Base-by-base conservation (phyloP, 2,888 invertebrate genomes). In the Leucoma salicis region DNA sequence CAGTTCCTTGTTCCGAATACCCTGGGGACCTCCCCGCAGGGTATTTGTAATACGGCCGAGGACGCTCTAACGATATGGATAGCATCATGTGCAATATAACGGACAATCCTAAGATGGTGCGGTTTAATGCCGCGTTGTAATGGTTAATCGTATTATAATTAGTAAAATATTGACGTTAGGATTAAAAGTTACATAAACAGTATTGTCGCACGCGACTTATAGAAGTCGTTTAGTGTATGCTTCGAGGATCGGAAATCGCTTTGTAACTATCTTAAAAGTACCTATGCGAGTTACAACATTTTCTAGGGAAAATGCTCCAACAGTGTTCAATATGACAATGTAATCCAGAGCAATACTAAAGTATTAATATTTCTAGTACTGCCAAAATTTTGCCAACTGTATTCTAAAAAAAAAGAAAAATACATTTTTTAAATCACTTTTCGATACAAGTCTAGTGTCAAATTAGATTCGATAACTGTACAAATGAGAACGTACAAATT, bases 271-370 rank as follows among this genome's bases (percentile, higher is more conserved):
- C 46, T 61, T 63, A 53, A 46, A 52, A 48, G 53, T 41, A 21
- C 8, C n/a, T 21, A 45, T 40, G 59, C 55, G 51, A 61, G 62
- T 67, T 68, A 63, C 61, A 66, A 57, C 74, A 63, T 73, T 73
- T 68, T 74, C 74, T 67, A 72, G 72, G 57, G 79, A 64, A 67
- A 67, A 73, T 70, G 76, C 63, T 70, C 70, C 68, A 70, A 69
- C 84, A 72, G 88, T 88, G 88, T 88, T 88, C 87, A 87, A 78
- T 65, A 78, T 77, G 87, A 89, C 87, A 85, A 88, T 88, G 89
- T 88, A 88, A 87, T 78, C 75, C 88, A 84, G 86, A 89, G 89
- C 89, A 88, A 89, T 89, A 89, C 85, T 88, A 88, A 88, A 86
- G 83, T 88, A 87, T 88, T 87, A 78, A 85, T 88, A 79, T 88